phyloP scores from a whole-genome alignment of 2,113 vertebrate species.

The Spea bombifrons region DNA sequence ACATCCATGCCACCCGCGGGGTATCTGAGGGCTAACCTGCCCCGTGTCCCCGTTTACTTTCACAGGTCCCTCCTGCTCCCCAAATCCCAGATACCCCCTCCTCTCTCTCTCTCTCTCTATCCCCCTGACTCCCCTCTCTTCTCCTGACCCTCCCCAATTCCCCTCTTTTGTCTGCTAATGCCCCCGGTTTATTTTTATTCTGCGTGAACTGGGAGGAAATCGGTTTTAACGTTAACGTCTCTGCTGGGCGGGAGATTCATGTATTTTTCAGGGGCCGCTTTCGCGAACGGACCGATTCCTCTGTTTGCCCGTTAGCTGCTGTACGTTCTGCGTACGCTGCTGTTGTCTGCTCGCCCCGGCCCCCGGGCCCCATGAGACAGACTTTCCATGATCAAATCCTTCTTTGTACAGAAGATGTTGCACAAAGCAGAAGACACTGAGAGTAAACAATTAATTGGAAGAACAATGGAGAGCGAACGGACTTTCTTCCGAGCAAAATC shows the following conservation, averaged over 20 bases:
- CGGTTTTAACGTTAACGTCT: background rate
- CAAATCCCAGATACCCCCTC: too few relatives aligned
- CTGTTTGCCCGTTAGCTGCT: background rate
- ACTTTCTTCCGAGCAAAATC: background rate
- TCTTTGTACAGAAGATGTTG: background rate
- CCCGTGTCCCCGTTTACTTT: too few relatives aligned
- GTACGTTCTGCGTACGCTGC: background rate
- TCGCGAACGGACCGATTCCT: background rate
- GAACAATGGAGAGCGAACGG: background rate
- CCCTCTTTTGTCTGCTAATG: too few relatives aligned
- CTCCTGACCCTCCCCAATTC: too few relatives aligned
- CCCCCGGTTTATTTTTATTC: too few relatives aligned
- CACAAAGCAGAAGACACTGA: background rate
- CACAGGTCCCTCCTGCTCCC: too few relatives aligned
- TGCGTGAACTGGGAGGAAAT: too few relatives aligned
- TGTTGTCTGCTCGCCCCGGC: background rate
- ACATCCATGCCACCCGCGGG: too few relatives aligned
- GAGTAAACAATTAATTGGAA: background rate
- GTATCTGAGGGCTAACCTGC: too few relatives aligned
- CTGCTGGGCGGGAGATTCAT: background rate
- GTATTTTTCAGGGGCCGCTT: background rate
- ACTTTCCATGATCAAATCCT: slow-evolving; percentile 6
- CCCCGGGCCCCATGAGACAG: background rate
- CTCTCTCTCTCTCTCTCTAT: too few relatives aligned
- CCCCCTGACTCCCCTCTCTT: too few relatives aligned